Percentiles rank a stretch among this genome's conserved stretches.
These are phyloP conservation scores for Narcine bancroftii DNA, from an alignment of 2,113 vertebrate genomes.

Conservation along the genomic window DNA sequence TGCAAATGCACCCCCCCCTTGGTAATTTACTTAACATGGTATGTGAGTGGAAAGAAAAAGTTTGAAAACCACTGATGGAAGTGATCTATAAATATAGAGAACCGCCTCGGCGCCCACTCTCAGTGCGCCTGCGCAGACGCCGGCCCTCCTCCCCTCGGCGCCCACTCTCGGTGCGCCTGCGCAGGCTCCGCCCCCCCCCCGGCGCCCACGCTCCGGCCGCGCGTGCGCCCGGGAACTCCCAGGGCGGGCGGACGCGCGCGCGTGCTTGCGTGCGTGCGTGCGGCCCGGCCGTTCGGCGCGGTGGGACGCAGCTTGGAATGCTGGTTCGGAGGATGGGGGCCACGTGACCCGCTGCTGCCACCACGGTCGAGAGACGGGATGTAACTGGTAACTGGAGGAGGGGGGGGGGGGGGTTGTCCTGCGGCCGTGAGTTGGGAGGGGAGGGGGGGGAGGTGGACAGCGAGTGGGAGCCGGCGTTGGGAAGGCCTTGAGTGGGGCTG, in stretches of 20 bases:
- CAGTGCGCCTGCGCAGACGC: too few species aligned
- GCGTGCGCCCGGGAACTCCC: neutral
- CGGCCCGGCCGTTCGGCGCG: neutral
- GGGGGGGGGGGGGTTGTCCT: neutral
- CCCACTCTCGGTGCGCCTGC: neutral
- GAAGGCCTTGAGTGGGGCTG: neutral
- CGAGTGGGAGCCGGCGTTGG: neutral
- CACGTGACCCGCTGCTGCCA: conserved; percentile 32
- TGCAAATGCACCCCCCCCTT: too few species aligned
- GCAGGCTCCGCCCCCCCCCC: too few species aligned
- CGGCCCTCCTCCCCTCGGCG: too few species aligned
- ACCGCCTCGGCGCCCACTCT: too few species aligned
- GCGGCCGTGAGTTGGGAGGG: neutral
- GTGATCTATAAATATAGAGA: too few species aligned
- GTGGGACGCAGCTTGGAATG: neutral
- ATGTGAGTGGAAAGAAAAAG: too few species aligned
- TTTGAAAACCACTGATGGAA: too few species aligned
- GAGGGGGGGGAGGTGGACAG: neutral
- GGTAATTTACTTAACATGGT: too few species aligned
- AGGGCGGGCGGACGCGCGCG: neutral
- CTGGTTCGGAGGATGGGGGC: conserved; percentile 37
- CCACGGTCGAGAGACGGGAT: conserved; percentile 42
- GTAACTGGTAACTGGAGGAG: conserved; percentile 44
- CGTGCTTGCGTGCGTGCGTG: neutral
- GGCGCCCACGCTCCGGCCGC: neutral